Percentiles rank a stretch among this genome's conserved stretches.
Conservation (phyloP, 2,113 vertebrate genomes). For the Jacana jacana region DNA sequence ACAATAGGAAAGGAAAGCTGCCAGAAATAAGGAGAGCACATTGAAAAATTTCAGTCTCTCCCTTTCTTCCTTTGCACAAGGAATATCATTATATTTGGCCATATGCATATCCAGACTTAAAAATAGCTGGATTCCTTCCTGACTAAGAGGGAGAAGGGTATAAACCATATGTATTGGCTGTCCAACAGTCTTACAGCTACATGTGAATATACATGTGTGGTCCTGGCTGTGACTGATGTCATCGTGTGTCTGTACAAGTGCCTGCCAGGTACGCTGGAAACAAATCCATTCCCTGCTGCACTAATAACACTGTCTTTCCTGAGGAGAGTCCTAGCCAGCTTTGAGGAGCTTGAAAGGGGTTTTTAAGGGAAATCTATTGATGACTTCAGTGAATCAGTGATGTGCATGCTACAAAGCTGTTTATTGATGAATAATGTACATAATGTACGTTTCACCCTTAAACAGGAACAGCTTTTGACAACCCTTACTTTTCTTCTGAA, state of each 20-base stretch:
- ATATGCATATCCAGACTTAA: background rate
- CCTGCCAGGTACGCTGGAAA: constrained; percentile 37
- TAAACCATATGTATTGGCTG: constrained; percentile 22
- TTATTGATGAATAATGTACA: background rate
- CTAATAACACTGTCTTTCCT: background rate
- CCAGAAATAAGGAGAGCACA: background rate
- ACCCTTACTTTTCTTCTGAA: background rate
- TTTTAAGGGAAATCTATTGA: background rate
- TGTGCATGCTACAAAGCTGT: background rate
- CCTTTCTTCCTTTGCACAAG: background rate
- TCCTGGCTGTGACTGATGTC: constrained; percentile 35
- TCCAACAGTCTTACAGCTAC: background rate
- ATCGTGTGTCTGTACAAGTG: background rate
- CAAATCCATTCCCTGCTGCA: background rate
- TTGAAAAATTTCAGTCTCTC: background rate
- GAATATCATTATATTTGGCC: background rate
- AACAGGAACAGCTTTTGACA: background rate
- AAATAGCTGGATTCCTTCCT: constrained; percentile 40
- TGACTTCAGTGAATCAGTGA: background rate
- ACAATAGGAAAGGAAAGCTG: background rate
- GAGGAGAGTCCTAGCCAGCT: background rate
- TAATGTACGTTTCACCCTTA: background rate
- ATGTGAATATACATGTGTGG: constrained; percentile 50
- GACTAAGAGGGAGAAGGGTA: background rate
- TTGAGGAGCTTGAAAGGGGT: background rate